Conservation (phyloP, 2,113 vertebrate species). For the Lepisosteus osseus region DNA sequence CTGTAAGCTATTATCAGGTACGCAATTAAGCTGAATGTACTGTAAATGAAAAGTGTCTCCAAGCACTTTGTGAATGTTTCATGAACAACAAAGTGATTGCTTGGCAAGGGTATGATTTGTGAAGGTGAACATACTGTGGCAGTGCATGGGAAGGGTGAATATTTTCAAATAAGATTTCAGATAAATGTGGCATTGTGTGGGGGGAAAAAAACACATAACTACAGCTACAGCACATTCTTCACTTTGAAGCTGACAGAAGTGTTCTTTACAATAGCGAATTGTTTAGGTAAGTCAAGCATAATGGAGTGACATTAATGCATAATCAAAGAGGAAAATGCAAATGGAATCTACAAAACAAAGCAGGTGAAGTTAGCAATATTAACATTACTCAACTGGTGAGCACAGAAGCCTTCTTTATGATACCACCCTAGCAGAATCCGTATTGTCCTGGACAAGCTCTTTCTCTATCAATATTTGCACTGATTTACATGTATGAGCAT, state of each 20-base stretch:
- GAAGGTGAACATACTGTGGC: slow-evolving; percentile 36
- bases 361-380: too few relatives aligned
- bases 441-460: too few relatives aligned
- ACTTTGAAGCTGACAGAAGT: slow-evolving; percentile 27
- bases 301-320: slow-evolving; percentile 28
- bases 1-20: slow-evolving; percentile 36
- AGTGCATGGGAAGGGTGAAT: slow-evolving; percentile 29
- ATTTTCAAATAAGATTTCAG: slow-evolving; percentile 28
- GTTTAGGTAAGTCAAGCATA: slow-evolving; percentile 16
- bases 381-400: too few relatives aligned
- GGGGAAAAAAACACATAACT: slow-evolving; percentile 30
- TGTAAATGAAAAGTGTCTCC: slow-evolving; percentile 39
- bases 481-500: too few relatives aligned
- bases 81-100: slow-evolving; percentile 43
- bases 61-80: slow-evolving; percentile 26
- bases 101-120: slow-evolving; percentile 35
- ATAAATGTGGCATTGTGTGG: slow-evolving; percentile 29
- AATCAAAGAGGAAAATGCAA: slow-evolving; percentile 3
- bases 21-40: slow-evolving; percentile 35
- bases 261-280: slow-evolving; percentile 18
- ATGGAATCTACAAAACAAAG: not conserved
- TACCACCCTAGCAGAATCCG: too few relatives aligned
- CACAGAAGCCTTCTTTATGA: too few relatives aligned
- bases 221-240: slow-evolving; percentile 25
- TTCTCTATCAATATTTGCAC: too few relatives aligned